Base-by-base conservation (phyloP, 2,888 invertebrate species). In the Achlya flavicornis region DNA sequence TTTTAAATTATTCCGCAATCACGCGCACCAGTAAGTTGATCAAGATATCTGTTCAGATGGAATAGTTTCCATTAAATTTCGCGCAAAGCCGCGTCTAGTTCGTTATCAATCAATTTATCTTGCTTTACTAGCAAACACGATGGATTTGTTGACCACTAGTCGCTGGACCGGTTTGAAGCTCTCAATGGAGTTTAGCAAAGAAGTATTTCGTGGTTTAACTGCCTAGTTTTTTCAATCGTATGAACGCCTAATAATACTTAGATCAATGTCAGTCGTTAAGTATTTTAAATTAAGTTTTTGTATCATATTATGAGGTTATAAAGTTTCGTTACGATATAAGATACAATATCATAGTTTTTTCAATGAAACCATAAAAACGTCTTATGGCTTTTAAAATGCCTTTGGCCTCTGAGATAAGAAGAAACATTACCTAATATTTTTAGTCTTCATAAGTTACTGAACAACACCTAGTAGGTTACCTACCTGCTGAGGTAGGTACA, bases 81-180 rank as follows among this genome's bases (percentile, higher is more conserved):
- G 83, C 86, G 83, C 88, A 84, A 85, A 85, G 85, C 84, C 79
- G 79, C 85, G 84, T 84, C 81, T 80, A 78, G 81, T 83, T 84
- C 81, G 80, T 90, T 91, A 91, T 92, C 92, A 88, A 89, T 91
- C 91, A 91, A 91, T 91, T 91, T 88, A 92, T 91, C 91, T 89
- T 84, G 80, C 80, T 81, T 86, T 84, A 81, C 81, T 75, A 77
- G 82, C 84, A 80, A 83, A 81, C 80, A 83, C 83, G 78, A 76
- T 78, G 81, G 85, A 89, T 88, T 85, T 88, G 85, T 86, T 88
- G 85, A 87, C 87, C 80, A 87, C 85, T 84, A 80, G 78, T 84
- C 72, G 71, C 74, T 64, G 69, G 76, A 89, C 91, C 86, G 89
- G 90, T 90, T 87, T 72, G 70, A 60, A 71, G 74, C 79, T 75